These are phyloP conservation scores for Herpetotheres cachinnans DNA, from an alignment of 2,113 vertebrate genomes.

Conservation along the genomic window DNA sequence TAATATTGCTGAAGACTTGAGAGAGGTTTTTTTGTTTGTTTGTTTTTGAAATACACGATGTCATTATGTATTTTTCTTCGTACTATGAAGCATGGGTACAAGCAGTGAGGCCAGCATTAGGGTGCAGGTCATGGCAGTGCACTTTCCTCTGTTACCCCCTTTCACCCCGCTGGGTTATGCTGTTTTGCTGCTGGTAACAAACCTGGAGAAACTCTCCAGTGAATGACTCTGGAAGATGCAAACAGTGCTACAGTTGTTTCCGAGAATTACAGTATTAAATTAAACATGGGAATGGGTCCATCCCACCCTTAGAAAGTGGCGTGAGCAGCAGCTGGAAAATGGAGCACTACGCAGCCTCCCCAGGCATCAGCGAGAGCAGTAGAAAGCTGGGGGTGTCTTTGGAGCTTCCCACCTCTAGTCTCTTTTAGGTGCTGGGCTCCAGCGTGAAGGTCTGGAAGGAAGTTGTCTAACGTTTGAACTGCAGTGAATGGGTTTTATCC, in stretches of 20 bases:
- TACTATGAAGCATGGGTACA: background rate
- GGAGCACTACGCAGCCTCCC: background rate
- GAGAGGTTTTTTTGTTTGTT: background rate
- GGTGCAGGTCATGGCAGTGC: background rate
- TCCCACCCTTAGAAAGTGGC: background rate
- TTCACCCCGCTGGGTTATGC: background rate
- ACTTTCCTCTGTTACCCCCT: background rate
- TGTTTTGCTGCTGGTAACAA: background rate
- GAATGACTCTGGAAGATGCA: background rate
- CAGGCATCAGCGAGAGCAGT: background rate
- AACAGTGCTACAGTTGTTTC: background rate
- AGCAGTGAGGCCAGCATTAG: rapidly evolving
- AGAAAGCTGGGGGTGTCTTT: background rate
- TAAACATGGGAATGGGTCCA: background rate
- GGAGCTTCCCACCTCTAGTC: background rate
- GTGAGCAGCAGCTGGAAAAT: background rate
- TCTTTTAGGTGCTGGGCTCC: background rate
- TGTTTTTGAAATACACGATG: background rate
- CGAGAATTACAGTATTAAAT: background rate
- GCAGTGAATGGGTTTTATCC: background rate
- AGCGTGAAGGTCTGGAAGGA: background rate
- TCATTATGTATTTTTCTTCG: background rate
- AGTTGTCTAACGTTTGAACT: background rate
- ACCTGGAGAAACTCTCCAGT: background rate
- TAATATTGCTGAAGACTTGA: background rate